Evolutionary conservation across 2,888 invertebrate genomes (phyloP).

Genomic region (Melitaea athalia): DNA sequence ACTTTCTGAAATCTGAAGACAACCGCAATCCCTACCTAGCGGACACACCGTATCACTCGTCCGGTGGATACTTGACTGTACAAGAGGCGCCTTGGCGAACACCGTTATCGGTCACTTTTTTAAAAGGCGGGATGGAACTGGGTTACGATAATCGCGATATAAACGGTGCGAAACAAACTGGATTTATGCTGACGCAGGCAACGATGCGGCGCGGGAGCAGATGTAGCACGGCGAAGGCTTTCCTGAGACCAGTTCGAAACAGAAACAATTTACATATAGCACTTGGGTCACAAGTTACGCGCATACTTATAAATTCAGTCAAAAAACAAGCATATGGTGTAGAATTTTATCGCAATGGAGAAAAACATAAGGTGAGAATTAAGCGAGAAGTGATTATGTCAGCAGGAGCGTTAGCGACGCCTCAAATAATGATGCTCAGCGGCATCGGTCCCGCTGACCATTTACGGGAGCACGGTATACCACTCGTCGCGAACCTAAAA

Average conservation of each 20-base stretch:
- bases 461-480: conserved; percentile 86
- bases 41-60: conserved; percentile 87
- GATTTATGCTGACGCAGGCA: conserved; percentile 93
- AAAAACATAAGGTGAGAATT: conserved; percentile 85
- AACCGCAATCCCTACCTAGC: conserved; percentile 92
- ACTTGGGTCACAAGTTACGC: conserved; percentile 88
- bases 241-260: conserved; percentile 89
- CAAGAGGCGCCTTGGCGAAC: conserved; percentile 93
- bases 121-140: conserved; percentile 91
- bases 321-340: conserved; percentile 89
- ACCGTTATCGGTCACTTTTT: conserved; percentile 90
- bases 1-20: conserved; percentile 94
- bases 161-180: conserved; percentile 91
- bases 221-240: conserved; percentile 94
- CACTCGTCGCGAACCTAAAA: conserved; percentile 87
- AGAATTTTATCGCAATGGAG: conserved; percentile 86
- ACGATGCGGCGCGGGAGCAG: conserved; percentile 92
- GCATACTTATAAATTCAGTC: conserved; percentile 85
- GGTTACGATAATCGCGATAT: conserved; percentile 91
- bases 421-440: conserved; percentile 95
- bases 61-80: conserved; percentile 91
- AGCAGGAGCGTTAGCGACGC: conserved; percentile 93
- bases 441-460: conserved; percentile 93
- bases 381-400: conserved; percentile 91
- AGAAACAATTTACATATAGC: conserved; percentile 91